Percentiles rank a stretch among this genome's conserved stretches.
phyloP scores from a whole-genome alignment of 2,888 invertebrate species.

The Megamerina dolium region DNA sequence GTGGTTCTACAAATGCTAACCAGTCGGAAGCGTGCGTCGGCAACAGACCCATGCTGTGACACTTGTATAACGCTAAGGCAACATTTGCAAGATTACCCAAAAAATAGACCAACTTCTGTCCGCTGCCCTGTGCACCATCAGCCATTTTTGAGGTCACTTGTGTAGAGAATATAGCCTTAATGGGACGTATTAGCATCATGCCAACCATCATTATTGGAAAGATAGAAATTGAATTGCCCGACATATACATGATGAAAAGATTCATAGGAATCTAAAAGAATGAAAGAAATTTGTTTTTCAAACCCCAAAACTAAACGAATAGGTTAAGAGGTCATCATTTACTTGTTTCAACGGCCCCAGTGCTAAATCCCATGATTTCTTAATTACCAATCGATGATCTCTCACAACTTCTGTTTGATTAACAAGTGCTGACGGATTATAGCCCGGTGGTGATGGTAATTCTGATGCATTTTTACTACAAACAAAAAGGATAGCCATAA shows the following conservation, averaged over 20 bases:
- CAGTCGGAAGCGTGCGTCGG: constrained; percentile 98
- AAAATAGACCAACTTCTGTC: constrained; percentile 89
- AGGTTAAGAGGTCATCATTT: too few relatives aligned
- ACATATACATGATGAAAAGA: constrained; percentile 99
- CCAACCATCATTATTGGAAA: constrained; percentile 99
- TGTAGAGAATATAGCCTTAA: constrained; percentile 90
- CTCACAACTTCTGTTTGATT: constrained; percentile 72
- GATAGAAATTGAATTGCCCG: constrained; percentile 97
- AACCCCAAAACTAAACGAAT: too few relatives aligned
- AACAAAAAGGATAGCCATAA: constrained; percentile 6
- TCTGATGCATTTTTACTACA: constrained; percentile 52
- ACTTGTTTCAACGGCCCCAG: constrained; percentile 89
- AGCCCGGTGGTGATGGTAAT: constrained; percentile 78
- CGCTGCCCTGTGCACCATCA: constrained; percentile 81
- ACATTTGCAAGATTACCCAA: constrained; percentile 91
- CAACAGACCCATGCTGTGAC: constrained; percentile 94
- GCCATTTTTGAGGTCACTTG: constrained; percentile 89
- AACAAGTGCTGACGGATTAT: constrained; percentile 65
- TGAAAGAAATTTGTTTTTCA: background rate
- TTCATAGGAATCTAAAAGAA: constrained; percentile 79
- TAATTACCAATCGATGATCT: constrained; percentile 81
- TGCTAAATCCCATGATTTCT: constrained; percentile 96
- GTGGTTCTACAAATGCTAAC: constrained; percentile 94
- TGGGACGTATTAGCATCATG: constrained; percentile 94
- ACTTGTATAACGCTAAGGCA: constrained; percentile 89